These are phyloP conservation scores for Garra rufa DNA, from an alignment of 2,113 vertebrate genomes.

Conservation along the genomic window DNA sequence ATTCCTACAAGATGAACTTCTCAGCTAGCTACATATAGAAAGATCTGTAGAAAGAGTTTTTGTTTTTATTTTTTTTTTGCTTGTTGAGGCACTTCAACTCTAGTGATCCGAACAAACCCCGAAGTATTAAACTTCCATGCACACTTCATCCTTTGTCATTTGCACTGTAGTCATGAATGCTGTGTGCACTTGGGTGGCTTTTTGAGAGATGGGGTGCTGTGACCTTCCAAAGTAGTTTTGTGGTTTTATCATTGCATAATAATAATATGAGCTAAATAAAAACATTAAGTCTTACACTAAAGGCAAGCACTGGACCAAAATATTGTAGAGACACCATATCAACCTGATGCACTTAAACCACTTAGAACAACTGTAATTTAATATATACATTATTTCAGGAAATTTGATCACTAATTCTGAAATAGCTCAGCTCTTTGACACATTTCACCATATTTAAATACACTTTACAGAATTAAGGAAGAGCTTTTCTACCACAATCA, in stretches of 20 bases:
- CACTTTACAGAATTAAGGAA: neutral
- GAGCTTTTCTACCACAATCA: neutral
- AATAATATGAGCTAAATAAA: neutral
- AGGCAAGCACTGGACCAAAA: neutral
- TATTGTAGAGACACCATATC: neutral
- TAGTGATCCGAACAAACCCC: neutral
- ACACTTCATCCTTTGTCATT: neutral
- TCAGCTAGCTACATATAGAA: neutral
- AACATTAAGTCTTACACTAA: neutral
- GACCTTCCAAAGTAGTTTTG: neutral
- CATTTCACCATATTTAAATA: neutral
- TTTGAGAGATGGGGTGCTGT: neutral
- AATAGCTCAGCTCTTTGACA: neutral
- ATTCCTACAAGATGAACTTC: slow-evolving; percentile 40
- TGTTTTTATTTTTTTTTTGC: neutral
- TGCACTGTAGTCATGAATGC: neutral
- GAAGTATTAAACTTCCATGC: neutral
- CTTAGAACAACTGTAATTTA: neutral
- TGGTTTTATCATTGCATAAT: neutral
- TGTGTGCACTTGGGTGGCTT: neutral
- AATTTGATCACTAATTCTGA: neutral
- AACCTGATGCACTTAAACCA: neutral
- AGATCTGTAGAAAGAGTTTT: neutral
- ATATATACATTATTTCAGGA: neutral
- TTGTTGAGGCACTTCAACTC: neutral